Conservation (phyloP, 2,888 invertebrate genomes). For the Tiliacea citrago region DNA sequence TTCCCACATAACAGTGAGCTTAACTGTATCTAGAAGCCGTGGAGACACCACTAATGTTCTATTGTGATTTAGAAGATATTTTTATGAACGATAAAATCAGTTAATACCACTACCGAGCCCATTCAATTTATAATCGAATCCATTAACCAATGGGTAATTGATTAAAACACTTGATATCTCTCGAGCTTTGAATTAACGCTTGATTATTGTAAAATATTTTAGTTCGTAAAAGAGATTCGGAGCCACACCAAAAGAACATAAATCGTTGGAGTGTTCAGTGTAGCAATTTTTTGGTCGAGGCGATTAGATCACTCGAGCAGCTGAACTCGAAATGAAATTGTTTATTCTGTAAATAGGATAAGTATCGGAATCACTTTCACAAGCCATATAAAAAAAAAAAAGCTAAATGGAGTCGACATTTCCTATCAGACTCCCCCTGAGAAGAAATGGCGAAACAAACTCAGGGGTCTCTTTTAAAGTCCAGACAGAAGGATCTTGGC, state of each 20-base stretch:
- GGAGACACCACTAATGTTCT: slow-evolving; percentile 49
- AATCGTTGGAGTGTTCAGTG: slow-evolving; percentile 35
- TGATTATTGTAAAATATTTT: slow-evolving; percentile 45
- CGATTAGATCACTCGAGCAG: slow-evolving; percentile 53
- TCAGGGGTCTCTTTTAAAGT: no score
- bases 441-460: no score
- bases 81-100: slow-evolving; percentile 54
- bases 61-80: slow-evolving; percentile 64
- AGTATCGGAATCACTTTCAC: no score
- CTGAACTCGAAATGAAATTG: slow-evolving; percentile 32
- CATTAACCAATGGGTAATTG: slow-evolving; percentile 55
- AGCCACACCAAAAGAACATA: slow-evolving; percentile 37
- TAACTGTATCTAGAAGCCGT: slow-evolving; percentile 45
- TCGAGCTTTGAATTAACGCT: slow-evolving; percentile 27
- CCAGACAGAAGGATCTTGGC: no score
- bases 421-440: no score
- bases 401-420: no score
- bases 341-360: no score
- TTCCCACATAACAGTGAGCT: slow-evolving; percentile 47
- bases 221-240: slow-evolving; percentile 29
- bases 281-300: slow-evolving; percentile 48
- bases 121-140: slow-evolving; percentile 46
- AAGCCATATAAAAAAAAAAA: no score
- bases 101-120: slow-evolving; percentile 30
- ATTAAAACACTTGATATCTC: slow-evolving; percentile 45